A percentile compares a stretch with the other conserved stretches of the same genome.
Conservation (phyloP, 2,888 invertebrate genomes). For the Dynastes tityus region DNA sequence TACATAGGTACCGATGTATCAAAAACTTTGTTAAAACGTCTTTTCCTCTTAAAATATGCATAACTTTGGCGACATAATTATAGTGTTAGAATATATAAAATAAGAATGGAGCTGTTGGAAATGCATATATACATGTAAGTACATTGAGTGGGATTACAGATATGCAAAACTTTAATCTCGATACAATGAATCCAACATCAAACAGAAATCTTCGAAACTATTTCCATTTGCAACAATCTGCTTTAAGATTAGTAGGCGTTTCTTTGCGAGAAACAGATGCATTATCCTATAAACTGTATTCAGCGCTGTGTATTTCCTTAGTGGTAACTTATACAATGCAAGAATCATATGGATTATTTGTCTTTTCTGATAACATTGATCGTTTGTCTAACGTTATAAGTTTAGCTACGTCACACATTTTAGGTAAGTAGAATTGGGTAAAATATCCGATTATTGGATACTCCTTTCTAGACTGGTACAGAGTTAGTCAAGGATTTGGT, state of each 20-base stretch:
- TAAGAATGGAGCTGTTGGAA: too few species aligned
- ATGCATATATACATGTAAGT: too few species aligned
- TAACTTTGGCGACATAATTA: too few species aligned
- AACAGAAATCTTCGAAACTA: background rate
- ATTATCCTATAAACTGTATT: slow-evolving; percentile 47
- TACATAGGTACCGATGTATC: too few species aligned
- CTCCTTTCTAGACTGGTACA: too few species aligned
- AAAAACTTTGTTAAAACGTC: too few species aligned
- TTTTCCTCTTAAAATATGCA: too few species aligned
- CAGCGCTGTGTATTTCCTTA: slow-evolving; percentile 36
- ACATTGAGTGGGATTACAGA: too few species aligned
- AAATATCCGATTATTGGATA: background rate
- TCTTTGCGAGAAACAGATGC: slow-evolving; percentile 47
- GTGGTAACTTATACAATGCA: slow-evolving; percentile 48
- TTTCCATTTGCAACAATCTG: slow-evolving; percentile 46
- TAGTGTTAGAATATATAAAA: too few species aligned
- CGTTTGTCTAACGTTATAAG: slow-evolving; percentile 50
- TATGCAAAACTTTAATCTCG: too few species aligned
- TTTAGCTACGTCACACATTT: slow-evolving; percentile 46
- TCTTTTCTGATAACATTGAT: slow-evolving; percentile 48
- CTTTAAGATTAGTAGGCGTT: slow-evolving; percentile 51
- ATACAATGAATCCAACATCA: background rate
- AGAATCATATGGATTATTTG: slow-evolving; percentile 50
- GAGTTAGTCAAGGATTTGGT: too few species aligned
- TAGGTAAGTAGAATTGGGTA: slow-evolving; percentile 48